Conservation (phyloP, 2,888 invertebrate species). For the Dysmachus trigonus region DNA sequence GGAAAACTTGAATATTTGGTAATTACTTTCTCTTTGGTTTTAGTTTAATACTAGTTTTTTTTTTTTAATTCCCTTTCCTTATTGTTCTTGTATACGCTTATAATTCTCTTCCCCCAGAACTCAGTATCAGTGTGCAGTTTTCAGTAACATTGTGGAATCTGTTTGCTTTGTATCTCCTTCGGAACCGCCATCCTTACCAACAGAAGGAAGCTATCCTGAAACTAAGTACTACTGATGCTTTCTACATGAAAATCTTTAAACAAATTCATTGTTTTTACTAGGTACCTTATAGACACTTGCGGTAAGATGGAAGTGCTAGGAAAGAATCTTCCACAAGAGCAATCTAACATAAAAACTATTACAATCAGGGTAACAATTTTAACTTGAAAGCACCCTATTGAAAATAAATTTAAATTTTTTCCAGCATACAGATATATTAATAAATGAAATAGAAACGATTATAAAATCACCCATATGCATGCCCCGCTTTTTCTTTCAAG, state of each 20-base stretch:
- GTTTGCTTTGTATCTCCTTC: slow-evolving; percentile 63
- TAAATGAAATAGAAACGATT: slow-evolving; percentile 71
- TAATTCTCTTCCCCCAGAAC: slow-evolving; percentile 50
- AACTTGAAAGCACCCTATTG: background rate
- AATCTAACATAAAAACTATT: slow-evolving; percentile 60
- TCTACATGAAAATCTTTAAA: background rate
- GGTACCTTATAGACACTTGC: slow-evolving; percentile 57
- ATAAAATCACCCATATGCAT: slow-evolving; percentile 73
- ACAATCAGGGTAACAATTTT: slow-evolving; percentile 56
- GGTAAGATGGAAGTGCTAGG: slow-evolving; percentile 60
- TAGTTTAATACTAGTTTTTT: no score
- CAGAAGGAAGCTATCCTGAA: slow-evolving; percentile 61
- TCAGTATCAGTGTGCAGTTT: slow-evolving; percentile 61
- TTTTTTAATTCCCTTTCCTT: background rate
- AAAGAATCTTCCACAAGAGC: slow-evolving; percentile 59
- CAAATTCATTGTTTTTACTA: background rate
- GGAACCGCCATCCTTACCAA: slow-evolving; percentile 60
- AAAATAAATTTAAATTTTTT: slow-evolving; percentile 11
- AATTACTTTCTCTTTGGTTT: no score
- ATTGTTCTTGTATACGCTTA: background rate
- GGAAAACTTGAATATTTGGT: no score
- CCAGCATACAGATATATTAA: slow-evolving; percentile 68
- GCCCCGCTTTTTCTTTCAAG: slow-evolving; percentile 85
- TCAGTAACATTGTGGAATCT: slow-evolving; percentile 62
- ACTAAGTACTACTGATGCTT: slow-evolving; percentile 57